Conservation (phyloP, 2,888 invertebrate species). For the Agonum fuliginosum region DNA sequence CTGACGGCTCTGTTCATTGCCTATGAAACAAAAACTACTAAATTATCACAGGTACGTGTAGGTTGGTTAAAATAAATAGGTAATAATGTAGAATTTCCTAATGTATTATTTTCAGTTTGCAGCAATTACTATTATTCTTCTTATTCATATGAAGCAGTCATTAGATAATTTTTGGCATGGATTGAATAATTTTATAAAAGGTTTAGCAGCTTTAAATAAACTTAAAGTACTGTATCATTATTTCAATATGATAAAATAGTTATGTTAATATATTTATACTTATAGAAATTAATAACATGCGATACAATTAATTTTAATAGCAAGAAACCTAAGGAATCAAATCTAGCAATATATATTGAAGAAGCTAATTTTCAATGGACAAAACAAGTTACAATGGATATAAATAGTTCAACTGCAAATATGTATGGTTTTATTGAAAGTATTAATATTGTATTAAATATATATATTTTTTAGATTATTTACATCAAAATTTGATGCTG, state of each 20-base stretch:
- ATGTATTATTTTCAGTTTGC: constrained; percentile 47
- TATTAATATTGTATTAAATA: neutral
- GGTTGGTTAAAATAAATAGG: too few relatives aligned
- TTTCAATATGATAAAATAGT: neutral
- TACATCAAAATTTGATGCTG: neutral
- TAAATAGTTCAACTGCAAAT: constrained; percentile 19
- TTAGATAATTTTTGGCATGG: constrained; percentile 63
- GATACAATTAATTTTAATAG: constrained; percentile 61
- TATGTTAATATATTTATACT: constrained; percentile 12
- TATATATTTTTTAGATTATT: constrained; percentile 5
- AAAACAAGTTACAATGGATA: constrained; percentile 52
- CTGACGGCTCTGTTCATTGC: constrained; percentile 49
- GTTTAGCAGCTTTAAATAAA: constrained; percentile 66
- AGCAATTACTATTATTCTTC: constrained; percentile 49
- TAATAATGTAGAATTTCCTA: too few relatives aligned
- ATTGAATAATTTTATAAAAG: constrained; percentile 66
- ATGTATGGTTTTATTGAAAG: constrained; percentile 2
- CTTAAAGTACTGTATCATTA: constrained; percentile 66
- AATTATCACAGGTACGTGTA: constrained; percentile 4
- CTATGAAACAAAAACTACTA: constrained; percentile 9
- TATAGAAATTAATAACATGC: constrained; percentile 46
- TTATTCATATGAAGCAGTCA: constrained; percentile 44
- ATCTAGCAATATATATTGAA: constrained; percentile 72
- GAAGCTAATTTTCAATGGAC: constrained; percentile 73
- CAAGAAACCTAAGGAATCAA: constrained; percentile 73